phyloP scores from a whole-genome alignment of 2,113 vertebrate species.

The Dinomys branickii region DNA sequence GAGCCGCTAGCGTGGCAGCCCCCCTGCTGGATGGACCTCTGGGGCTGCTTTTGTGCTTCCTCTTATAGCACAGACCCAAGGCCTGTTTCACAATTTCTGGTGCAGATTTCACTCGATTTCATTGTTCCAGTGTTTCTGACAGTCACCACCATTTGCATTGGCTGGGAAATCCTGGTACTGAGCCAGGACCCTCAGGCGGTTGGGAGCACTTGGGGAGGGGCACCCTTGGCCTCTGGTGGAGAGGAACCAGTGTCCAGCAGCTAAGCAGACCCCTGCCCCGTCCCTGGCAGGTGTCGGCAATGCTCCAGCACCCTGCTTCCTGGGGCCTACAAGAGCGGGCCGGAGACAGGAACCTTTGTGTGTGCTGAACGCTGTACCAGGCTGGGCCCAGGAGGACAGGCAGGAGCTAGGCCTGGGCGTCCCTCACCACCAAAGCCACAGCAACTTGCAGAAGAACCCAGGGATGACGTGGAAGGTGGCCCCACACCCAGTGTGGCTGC shows the following conservation, averaged over 20 bases:
- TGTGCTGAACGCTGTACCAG: conserved; percentile 91
- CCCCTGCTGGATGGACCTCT: accelerated
- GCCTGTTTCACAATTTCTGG: background rate
- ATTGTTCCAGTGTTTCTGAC: background rate
- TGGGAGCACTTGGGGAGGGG: background rate
- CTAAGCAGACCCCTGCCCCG: background rate
- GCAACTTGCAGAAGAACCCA: conserved; percentile 63
- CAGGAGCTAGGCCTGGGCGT: conserved; percentile 75
- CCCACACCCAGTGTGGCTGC: background rate
- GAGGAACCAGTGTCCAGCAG: background rate
- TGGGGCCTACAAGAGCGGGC: conserved; percentile 91
- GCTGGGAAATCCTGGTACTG: background rate
- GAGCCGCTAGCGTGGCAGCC: background rate
- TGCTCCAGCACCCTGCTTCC: conserved; percentile 95
- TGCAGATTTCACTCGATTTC: background rate
- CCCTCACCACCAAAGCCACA: conserved; percentile 71
- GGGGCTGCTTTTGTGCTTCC: conserved; percentile 7
- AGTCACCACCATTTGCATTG: background rate
- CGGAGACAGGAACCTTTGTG: conserved; percentile 90
- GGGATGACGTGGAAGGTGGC: conserved; percentile 1
- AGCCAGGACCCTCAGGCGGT: background rate
- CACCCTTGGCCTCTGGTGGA: background rate
- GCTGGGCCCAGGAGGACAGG: conserved; percentile 81
- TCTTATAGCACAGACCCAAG: background rate
- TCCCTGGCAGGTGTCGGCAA: conserved; percentile 91